Percentiles rank a stretch among this genome's conserved stretches.
Conservation (phyloP, 2,113 vertebrate genomes). For the Castor canadensis region DNA sequence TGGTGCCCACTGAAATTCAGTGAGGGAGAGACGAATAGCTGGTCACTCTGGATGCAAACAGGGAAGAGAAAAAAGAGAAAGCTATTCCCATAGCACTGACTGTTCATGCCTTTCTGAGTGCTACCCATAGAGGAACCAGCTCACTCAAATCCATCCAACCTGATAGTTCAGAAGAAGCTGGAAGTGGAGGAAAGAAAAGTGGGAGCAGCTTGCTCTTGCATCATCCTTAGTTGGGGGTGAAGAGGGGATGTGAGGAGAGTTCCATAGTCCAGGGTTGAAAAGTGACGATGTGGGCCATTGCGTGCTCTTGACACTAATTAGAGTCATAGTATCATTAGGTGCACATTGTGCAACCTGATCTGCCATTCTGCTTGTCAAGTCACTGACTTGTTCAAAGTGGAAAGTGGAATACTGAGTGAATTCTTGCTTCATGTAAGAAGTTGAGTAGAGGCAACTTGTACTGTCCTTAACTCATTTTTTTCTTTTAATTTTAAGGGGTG, state of each 20-base stretch:
- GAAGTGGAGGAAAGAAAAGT: too few relatives aligned
- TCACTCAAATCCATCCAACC: neutral
- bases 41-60: neutral
- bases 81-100: neutral
- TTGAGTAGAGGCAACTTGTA: neutral
- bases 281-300: neutral
- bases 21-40: neutral
- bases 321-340: neutral
- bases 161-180: neutral
- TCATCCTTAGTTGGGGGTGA: neutral
- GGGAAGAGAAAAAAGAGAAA: neutral
- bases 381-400: neutral
- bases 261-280: neutral
- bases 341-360: neutral
- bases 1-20: too few relatives aligned
- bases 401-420: conserved; percentile 6
- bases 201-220: neutral
- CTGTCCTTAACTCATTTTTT: neutral
- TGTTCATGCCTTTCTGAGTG: neutral
- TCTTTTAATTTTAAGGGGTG: neutral
- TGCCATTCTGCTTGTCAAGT: neutral
- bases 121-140: neutral
- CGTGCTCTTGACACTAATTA: neutral
- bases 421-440: neutral
- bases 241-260: neutral